Conservation (phyloP, 1,140 invertebrate genomes). For the Bursaphelenchus mucronatus region DNA sequence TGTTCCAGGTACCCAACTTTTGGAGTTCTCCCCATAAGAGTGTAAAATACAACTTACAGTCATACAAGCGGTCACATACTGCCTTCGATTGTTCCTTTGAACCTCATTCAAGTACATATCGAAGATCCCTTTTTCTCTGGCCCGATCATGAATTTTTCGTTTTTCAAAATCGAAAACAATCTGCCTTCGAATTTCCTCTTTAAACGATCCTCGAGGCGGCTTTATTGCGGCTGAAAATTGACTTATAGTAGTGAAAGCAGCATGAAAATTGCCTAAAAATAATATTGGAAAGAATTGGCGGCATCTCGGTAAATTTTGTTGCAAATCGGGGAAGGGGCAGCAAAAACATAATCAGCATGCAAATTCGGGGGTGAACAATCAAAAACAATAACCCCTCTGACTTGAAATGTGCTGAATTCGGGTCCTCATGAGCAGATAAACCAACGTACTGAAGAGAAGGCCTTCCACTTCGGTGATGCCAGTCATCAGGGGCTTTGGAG, state of each 20-base stretch:
- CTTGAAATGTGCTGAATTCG: neutral
- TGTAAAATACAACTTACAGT: too few relatives aligned
- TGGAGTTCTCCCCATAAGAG: too few relatives aligned
- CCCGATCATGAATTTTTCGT: conserved; percentile 5
- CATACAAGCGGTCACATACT: conserved; percentile 6
- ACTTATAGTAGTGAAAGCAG: neutral
- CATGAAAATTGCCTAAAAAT: neutral
- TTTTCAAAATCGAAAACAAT: conserved; percentile 18
- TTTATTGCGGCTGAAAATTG: conserved; percentile 30
- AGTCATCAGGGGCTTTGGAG: conserved; percentile 31
- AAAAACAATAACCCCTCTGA: too few relatives aligned
- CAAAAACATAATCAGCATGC: too few relatives aligned
- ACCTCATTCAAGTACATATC: conserved; percentile 8
- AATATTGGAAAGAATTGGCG: neutral
- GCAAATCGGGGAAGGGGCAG: too few relatives aligned
- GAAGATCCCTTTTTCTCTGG: conserved; percentile 1
- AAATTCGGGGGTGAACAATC: too few relatives aligned
- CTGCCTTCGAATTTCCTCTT: conserved; percentile 16
- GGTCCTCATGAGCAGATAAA: neutral
- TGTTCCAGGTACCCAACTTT: too few relatives aligned
- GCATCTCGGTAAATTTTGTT: too few relatives aligned
- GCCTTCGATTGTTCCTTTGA: conserved; percentile 5
- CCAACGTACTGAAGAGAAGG: conserved; percentile 31
- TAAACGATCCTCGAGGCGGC: conserved; percentile 23
- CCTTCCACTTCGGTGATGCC: conserved; percentile 32